These are phyloP conservation scores for Semotilus atromaculatus DNA, from an alignment of 2,797 vertebrate species.

Conservation along the genomic window DNA sequence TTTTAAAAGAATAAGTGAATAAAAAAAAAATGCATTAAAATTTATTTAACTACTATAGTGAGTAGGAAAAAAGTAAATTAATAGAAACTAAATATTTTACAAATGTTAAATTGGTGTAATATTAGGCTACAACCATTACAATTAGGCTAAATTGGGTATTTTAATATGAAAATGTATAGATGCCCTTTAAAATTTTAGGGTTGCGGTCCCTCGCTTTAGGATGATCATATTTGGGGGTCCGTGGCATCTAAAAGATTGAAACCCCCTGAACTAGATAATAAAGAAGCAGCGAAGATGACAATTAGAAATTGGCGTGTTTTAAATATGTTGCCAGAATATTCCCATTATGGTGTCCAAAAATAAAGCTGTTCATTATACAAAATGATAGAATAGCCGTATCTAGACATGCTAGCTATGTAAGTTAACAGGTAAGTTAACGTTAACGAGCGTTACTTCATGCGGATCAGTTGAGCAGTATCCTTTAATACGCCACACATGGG, in stretches of 20 bases:
- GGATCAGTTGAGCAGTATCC: no score
- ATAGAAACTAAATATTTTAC: not conserved
- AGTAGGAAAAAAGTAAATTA: not conserved
- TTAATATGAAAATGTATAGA: not conserved
- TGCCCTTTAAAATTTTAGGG: not conserved
- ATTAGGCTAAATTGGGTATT: not conserved
- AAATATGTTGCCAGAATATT: not conserved
- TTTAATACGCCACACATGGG: not conserved
- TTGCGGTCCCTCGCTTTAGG: not conserved
- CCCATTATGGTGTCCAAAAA: not conserved
- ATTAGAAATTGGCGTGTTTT: not conserved
- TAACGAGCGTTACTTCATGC: no score
- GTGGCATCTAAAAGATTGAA: not conserved
- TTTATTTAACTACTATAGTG: not conserved
- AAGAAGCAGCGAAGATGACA: no score
- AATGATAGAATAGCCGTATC: not conserved
- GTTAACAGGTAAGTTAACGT: no score
- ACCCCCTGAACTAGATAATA: not conserved
- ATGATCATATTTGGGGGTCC: not conserved
- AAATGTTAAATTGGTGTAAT: not conserved
- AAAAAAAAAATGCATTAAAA: not conserved
- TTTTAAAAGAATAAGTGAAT: not conserved
- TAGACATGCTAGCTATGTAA: not conserved
- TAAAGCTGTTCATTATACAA: not conserved
- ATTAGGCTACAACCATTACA: not conserved